Base-by-base conservation (phyloP, 1,140 invertebrate species). In the Orchesella cincta region DNA sequence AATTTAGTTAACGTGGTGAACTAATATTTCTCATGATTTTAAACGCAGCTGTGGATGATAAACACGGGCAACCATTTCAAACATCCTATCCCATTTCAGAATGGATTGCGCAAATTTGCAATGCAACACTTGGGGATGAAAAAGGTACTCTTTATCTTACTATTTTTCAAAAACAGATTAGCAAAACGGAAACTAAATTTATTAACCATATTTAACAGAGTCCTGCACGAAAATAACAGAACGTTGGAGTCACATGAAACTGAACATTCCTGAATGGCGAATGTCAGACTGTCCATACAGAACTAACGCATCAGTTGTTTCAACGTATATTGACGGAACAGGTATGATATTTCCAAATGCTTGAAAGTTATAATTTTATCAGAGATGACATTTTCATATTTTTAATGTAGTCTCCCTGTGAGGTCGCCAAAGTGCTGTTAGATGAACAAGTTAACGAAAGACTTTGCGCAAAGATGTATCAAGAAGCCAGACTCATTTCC, bases 301-400 rank as follows among this genome's bases (percentile, higher is more conserved):
- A 46, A 8, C 67, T 71, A 5, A 71, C 67, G 5, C 67, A 71
- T 33, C 71, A 73, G 39, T 26, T 51, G 20, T 31, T 73, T 46
- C 39, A 73, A 12, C 2, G 18, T 1, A 46, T 73, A n/a, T 39
- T 73, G 35, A 35, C 71, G 33, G 39, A 51, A 73, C 2, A 39
- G 16, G 28, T 5, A 23, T 39, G n/a, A n/a, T n/a, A n/a, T n/a
- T n/a, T n/a, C n/a, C n/a, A n/a, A n/a, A n/a, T n/a, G n/a, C n/a
- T n/a, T n/a, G n/a, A n/a, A n/a, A n/a, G n/a, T n/a, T n/a, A n/a
- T n/a, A n/a, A n/a, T n/a, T n/a, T n/a, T n/a, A n/a, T n/a, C n/a
- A n/a, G n/a, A n/a, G n/a, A n/a, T n/a, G n/a, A n/a, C n/a, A n/a
- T n/a, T n/a, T n/a, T n/a, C n/a, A n/a, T n/a, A n/a, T n/a, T n/a